Evolutionary conservation across 2,797 vertebrate species (phyloP).

Genomic region (Carduelis carduelis): DNA sequence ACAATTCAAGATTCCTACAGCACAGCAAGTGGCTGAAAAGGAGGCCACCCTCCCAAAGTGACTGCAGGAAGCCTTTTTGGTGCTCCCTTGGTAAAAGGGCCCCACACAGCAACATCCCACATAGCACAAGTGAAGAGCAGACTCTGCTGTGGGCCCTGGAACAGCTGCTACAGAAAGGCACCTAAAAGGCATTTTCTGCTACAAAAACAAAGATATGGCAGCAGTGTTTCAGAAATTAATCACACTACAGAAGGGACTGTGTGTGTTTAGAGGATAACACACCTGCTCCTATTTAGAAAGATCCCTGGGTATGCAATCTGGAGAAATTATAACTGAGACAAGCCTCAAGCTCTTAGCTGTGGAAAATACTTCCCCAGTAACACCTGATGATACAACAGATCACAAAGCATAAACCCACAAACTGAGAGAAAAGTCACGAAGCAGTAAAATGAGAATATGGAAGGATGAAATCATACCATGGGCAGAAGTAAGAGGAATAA

Average conservation of each 20-base stretch:
- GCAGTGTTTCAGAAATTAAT: not conserved
- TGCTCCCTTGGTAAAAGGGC: not conserved
- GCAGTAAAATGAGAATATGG: not conserved
- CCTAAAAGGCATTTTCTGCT: not conserved
- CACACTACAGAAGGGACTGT: not conserved
- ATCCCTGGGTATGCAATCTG: not conserved
- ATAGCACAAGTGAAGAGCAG: not conserved
- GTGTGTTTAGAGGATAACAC: not conserved
- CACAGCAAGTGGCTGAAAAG: not conserved
- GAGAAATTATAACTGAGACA: not conserved
- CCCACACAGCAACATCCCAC: not conserved
- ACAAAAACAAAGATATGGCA: not conserved
- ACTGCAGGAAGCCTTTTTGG: not conserved
- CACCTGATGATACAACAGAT: not conserved
- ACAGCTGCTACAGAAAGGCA: not conserved
- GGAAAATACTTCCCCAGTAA: conserved; percentile 1
- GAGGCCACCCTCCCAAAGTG: not conserved
- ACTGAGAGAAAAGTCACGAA: conserved; percentile 10
- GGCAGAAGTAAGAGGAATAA: not conserved
- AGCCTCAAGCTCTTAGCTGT: not conserved
- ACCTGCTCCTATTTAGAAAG: not conserved
- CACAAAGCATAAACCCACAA: conserved; percentile 9
- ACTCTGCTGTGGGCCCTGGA: not conserved
- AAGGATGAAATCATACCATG: not conserved
- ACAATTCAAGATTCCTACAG: no score